Base-by-base conservation (phyloP, 2,113 vertebrate genomes). In the Colius striatus region DNA sequence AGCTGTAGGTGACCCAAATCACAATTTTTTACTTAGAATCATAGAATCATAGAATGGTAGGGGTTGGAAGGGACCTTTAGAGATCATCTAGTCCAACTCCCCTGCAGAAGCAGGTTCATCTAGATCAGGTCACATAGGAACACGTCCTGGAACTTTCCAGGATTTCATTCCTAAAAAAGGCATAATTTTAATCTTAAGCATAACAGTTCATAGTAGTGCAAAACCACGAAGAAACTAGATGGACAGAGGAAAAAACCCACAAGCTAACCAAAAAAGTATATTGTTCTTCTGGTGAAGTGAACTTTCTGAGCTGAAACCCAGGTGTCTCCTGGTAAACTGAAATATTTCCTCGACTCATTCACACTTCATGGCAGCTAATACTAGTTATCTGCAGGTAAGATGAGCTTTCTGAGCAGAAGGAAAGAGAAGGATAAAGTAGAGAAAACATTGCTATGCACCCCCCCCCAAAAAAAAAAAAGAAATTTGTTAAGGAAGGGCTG, bases 311-410 rank as follows among this genome's bases (percentile, higher is more conserved):
- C 62, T 78, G 57, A 85, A 83, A 27, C 61, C 25, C 82, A 85
- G 45, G 63, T 92, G 45, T 34, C 65, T 95, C 41, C 32, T 55
- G 65, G 48, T 78, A 90, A 92, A 65, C 48, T 16, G 61, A 84
- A 94, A 47, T 71, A 60, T 51, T 88, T 92, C 36, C 38, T 43
- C 78, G 47, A 86, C 76, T 96, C 47, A 76, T 77, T 90, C 86
- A 29, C 43, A 51, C 50, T 60, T 93, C 47, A 25, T 34, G 38
- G 53, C 77, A 84, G 30, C 36, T 86, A 36, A 21, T 73, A 41
- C 41, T 70, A 70, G 62, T 81, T 90, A 77, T 57, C 76, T 80
- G 78, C 51, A 84, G 27, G 57, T 60, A 74, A 60, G 68, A 78
- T 10, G 23, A 91, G 9, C 26, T 94, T 93, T 77, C 47, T 63